Conservation (phyloP, 2,797 vertebrate genomes). For the Tarsius wallacei region DNA sequence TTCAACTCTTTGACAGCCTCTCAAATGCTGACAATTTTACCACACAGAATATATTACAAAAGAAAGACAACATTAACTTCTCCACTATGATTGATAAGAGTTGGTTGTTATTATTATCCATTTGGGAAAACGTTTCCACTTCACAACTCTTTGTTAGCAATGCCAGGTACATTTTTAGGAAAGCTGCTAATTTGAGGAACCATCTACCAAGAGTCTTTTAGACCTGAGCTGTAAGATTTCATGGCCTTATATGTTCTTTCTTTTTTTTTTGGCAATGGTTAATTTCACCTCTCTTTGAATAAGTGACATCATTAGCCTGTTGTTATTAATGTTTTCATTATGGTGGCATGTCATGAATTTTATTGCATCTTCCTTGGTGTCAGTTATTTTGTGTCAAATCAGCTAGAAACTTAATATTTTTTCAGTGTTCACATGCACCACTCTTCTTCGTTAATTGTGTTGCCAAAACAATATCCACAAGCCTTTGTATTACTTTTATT, state of each 20-base stretch:
- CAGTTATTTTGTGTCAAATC: conserved; percentile 66
- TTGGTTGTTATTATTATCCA: conserved; percentile 35
- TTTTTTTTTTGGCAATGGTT: neutral
- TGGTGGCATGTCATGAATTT: neutral
- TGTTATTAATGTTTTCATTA: conserved; percentile 65
- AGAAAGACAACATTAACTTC: neutral
- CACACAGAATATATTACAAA: neutral
- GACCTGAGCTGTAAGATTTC: neutral
- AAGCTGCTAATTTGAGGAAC: neutral
- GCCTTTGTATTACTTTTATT: conserved; percentile 46
- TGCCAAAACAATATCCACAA: conserved; percentile 48
- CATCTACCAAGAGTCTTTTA: neutral
- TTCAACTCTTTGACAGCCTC: neutral
- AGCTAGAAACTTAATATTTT: conserved; percentile 55
- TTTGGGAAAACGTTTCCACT: conserved; percentile 29
- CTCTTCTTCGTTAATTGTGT: conserved; percentile 49
- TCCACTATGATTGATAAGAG: neutral
- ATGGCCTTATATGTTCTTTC: neutral
- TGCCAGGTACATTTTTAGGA: conserved; percentile 4
- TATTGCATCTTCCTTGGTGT: conserved; percentile 47
- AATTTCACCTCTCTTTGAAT: conserved; percentile 69
- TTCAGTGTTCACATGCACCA: neutral
- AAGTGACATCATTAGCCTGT: conserved; percentile 64
- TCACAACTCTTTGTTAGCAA: conserved; percentile 24
- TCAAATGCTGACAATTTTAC: neutral